phyloP scores from a whole-genome alignment of 2,113 vertebrate genomes.

The Sinocyclocheilus rhinocerous region DNA sequence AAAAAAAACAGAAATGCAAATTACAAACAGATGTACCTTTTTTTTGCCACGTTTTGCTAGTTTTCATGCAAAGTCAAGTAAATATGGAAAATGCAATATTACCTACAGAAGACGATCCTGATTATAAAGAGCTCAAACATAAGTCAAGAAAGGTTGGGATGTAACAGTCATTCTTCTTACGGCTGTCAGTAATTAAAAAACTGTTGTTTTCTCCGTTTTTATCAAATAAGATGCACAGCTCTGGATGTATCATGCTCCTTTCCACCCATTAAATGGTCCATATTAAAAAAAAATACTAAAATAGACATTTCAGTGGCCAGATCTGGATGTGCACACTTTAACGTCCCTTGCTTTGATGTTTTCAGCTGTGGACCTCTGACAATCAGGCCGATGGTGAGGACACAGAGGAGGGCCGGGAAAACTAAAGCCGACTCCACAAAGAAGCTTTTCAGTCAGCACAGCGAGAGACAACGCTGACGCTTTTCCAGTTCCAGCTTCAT shows the following conservation, averaged over 20 bases:
- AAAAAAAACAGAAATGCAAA: not conserved
- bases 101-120: not conserved
- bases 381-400: slow-evolving; percentile 73
- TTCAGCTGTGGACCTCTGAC: slow-evolving; percentile 79
- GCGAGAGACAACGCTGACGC: slow-evolving; percentile 59
- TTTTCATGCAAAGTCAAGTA: not conserved
- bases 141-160: not conserved
- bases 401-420: slow-evolving; percentile 66
- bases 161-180: too few relatives aligned
- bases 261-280: not conserved
- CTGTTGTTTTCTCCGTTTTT: too few relatives aligned
- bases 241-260: not conserved
- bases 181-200: too few relatives aligned
- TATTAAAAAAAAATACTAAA: not conserved
- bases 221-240: not conserved
- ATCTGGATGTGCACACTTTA: not conserved
- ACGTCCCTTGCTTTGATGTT: not conserved
- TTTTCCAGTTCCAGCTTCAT: slow-evolving; percentile 65
- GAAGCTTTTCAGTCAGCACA: slow-evolving; percentile 62
- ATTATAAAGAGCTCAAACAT: not conserved
- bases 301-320: not conserved
- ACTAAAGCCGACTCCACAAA: slow-evolving; percentile 61
- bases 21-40: too few relatives aligned
- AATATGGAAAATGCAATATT: not conserved
- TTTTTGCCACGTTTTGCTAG: not conserved